Percentiles rank a stretch among this genome's conserved stretches.
These are phyloP conservation scores for Apodemia duryi DNA, from an alignment of 2,888 invertebrate species.

Conservation along the genomic window DNA sequence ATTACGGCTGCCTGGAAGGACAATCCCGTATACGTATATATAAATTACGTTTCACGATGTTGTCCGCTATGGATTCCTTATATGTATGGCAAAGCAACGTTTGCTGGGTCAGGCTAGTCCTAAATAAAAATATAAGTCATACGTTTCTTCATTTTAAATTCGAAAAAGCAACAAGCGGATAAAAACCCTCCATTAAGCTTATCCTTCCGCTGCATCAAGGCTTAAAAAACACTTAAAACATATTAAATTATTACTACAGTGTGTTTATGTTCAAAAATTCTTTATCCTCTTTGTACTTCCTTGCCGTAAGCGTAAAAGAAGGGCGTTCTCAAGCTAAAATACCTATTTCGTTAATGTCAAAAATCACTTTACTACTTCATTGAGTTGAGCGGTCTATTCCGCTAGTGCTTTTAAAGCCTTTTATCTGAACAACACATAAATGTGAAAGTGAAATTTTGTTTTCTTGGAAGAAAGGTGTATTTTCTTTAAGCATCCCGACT, in stretches of 20 bases:
- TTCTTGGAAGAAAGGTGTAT: conserved; percentile 17
- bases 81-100: too few relatives aligned
- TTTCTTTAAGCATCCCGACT: not conserved
- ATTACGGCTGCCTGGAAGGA: too few relatives aligned
- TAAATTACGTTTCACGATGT: too few relatives aligned
- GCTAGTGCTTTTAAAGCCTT: conserved; percentile 22
- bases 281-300: not conserved
- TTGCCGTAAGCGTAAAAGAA: conserved; percentile 6
- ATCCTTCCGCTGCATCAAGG: not conserved
- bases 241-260: not conserved
- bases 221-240: not conserved
- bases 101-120: too few relatives aligned
- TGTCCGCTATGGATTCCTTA: too few relatives aligned
- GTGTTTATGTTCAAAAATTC: not conserved
- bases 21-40: too few relatives aligned
- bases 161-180: not conserved
- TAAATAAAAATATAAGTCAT: too few relatives aligned
- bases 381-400: conserved; percentile 20
- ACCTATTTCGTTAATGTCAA: conserved; percentile 16
- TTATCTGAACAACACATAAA: conserved; percentile 21
- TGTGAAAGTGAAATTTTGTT: conserved; percentile 18
- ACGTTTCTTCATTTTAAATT: not conserved
- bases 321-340: conserved; percentile 1
- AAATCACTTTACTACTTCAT: conserved; percentile 21
- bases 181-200: not conserved